Base-by-base conservation (phyloP, 2,888 invertebrate species). In the Yponomeuta malinellus region DNA sequence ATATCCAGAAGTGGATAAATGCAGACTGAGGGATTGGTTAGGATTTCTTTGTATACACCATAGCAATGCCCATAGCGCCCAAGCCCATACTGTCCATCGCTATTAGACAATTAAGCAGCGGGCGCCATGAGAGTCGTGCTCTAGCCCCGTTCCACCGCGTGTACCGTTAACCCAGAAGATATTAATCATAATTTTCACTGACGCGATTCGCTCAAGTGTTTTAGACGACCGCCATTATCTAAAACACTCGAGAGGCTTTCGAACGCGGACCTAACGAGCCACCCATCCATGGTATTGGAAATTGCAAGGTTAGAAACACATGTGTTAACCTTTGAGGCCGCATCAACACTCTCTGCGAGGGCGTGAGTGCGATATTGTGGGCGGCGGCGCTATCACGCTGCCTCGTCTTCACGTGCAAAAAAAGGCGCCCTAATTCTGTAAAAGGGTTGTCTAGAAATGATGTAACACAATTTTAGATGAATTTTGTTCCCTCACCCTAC, bases 181-280 rank as follows among this genome's bases (percentile, higher is more conserved):
- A 89, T 91, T 89, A 88, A 90, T 90, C 90, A 90, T 88, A 90
- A 90, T 91, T 86, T 83, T 78, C 81, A 81, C 80, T 84, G 90
- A 89, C 88, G 85, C 82, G 84, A 83, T 79, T 83, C 83, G 81
- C 78, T 88, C 86, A 82, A 89, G 87, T 88, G 88, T 88, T 88
- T 89, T 86, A 85, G 85, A 89, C 83, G 83, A 83, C 81, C 79
- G 81, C 82, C 80, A 88, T 90, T 89, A 89, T 90, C 83, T 85
- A 79, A 87, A 80, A 79, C 78, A 78, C 79, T 79, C 74, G 75
- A 73, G 78, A 78, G 77, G 74, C 77, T 79, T 75, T 76, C 73
- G 71, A 76, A 74, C 73, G 69, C 73, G 29, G 37, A 63, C 71
- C 52, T 48, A 64, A 63, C 63, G 23, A 43, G 63, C 63, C n/a